Evolutionary conservation across 2,888 invertebrate genomes (phyloP).

Genomic region (Ormyrus nitidulus): DNA sequence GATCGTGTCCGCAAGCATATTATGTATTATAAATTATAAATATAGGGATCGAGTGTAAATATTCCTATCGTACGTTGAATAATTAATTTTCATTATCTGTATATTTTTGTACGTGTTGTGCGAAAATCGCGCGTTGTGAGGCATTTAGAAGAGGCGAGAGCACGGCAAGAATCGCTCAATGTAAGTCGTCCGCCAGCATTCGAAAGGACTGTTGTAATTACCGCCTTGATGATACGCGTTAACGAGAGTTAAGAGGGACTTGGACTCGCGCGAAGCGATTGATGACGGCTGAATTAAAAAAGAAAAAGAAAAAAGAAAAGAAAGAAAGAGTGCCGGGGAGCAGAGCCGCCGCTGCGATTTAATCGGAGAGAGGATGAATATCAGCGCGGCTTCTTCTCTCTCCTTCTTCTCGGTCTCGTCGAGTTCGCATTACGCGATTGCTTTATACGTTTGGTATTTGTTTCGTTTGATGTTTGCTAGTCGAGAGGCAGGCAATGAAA

Average conservation of each 20-base stretch:
- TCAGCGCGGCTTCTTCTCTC: neutral
- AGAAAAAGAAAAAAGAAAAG: neutral
- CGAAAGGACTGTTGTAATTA: constrained; percentile 28
- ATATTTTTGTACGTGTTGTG: constrained; percentile 38
- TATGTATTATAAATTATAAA: neutral
- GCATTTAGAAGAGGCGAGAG: constrained; percentile 30
- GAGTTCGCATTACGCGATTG: constrained; percentile 8
- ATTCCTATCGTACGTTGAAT: neutral
- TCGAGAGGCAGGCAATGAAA: neutral
- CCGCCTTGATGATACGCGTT: constrained; percentile 37
- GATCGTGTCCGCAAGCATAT: neutral
- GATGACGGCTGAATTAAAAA: constrained; percentile 22
- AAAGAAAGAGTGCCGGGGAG: neutral
- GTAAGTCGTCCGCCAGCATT: neutral
- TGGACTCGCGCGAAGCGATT: constrained; percentile 57
- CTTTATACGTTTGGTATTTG: constrained; percentile 35
- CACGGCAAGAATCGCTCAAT: neutral
- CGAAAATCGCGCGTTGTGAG: constrained; percentile 28
- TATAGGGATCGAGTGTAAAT: constrained; percentile 20
- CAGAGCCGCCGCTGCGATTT: constrained; percentile 21
- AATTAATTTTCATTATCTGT: constrained; percentile 19
- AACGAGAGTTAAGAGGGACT: constrained; percentile 33
- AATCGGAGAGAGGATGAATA: constrained; percentile 22
- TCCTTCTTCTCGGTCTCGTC: constrained; percentile 12
- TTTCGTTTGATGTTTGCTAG: constrained; percentile 40